Base-by-base conservation (phyloP, 2,113 vertebrate genomes). In the Conger conger region DNA sequence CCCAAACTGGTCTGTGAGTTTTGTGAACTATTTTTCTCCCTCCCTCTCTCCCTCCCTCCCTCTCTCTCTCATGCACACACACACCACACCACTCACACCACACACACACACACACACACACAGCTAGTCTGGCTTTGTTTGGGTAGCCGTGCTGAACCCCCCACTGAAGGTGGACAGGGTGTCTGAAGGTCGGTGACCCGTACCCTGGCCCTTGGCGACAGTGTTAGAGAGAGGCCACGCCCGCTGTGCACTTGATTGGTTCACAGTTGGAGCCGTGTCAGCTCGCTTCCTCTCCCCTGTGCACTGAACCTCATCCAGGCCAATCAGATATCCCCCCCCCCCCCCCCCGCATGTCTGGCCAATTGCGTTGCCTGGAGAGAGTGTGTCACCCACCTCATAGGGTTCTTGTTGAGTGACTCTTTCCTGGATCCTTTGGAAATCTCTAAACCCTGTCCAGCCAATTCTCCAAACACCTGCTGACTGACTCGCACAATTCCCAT, bases 341-440 rank as follows among this genome's bases (percentile, higher is more conserved):
- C 37, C 50, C 82, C 20, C 33, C 35, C 20, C 53, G 73, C 57
- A 76, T 63, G 42, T 83, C 80, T 53, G 63, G 84, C 87, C 82
- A 89, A 82, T 88, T 79, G 79, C 7, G 15, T 50, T 77, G 38
- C 57, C 80, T 85, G 50, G 83, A 45, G 36, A 6, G 35, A 80
- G 60, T 37, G 18, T 89, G 81, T 91, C 88, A 90, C 87, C 84
- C 85, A 86, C 87, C 85, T 89, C 11, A 50, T 91, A 91, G 88
- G 90, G 63, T 45, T 87, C 86, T 88, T 81, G 11, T 87, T 88
- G 87, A 85, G 86, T 80, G 81, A 81, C 40, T 80, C 38, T 40
- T 23, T 50, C 83, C 40, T 27, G 76, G 86, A 77, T 83, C 86
- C 85, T 91, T 88, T 91, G 84, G 86, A 91, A 91, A 89, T 88